phyloP scores from a whole-genome alignment of 2,888 invertebrate genomes.

The Deilephila elpenor region DNA sequence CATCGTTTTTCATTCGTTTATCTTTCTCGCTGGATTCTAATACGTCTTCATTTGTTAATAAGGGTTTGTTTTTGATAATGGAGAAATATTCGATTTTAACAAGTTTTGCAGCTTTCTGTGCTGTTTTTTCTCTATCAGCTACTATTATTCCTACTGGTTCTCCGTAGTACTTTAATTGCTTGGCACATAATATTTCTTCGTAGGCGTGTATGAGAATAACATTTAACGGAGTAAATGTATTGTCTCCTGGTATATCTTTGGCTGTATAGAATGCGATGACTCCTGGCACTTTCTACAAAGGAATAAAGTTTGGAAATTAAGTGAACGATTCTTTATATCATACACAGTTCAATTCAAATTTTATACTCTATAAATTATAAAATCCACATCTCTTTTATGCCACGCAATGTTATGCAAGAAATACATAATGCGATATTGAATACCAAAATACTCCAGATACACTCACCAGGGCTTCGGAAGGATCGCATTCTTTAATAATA shows the following conservation, averaged over 20 bases:
- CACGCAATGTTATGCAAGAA: too few relatives aligned
- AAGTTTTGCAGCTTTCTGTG: constrained; percentile 81
- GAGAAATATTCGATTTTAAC: constrained; percentile 80
- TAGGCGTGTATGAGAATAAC: constrained; percentile 50
- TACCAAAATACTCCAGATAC: neutral
- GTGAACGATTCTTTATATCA: too few relatives aligned
- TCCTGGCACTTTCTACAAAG: constrained; percentile 84
- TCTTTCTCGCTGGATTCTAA: constrained; percentile 62
- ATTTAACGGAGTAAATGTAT: constrained; percentile 76
- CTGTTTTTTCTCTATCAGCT: constrained; percentile 82
- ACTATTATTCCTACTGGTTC: constrained; percentile 87
- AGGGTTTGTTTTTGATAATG: constrained; percentile 59
- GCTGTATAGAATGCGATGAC: constrained; percentile 86
- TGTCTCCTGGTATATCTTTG: constrained; percentile 87
- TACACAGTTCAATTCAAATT: too few relatives aligned
- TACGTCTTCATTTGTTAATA: constrained; percentile 65
- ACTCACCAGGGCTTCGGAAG: constrained; percentile 87
- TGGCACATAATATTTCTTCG: constrained; percentile 73
- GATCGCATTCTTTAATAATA: constrained; percentile 84
- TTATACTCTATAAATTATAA: too few relatives aligned
- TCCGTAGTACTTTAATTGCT: constrained; percentile 83
- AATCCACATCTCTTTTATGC: too few relatives aligned
- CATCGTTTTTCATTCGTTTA: constrained; percentile 58
- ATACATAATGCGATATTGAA: too few relatives aligned
- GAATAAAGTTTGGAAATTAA: too few relatives aligned